These are phyloP conservation scores for Tinamus guttatus DNA, from an alignment of 2,113 vertebrate genomes.

Conservation along the genomic window DNA sequence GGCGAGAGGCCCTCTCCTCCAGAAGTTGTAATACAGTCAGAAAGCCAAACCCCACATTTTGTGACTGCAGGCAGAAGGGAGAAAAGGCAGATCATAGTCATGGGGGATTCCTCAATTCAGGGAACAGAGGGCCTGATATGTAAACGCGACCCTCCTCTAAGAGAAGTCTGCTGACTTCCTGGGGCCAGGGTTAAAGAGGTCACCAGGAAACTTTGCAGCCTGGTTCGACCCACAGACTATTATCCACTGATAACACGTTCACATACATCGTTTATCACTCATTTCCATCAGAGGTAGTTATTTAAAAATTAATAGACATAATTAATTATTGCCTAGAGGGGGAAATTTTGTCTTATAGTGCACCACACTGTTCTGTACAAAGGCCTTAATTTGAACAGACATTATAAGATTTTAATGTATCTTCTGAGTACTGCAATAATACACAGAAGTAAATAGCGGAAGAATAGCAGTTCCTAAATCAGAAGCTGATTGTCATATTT, in stretches of 20 bases:
- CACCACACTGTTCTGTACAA: not conserved
- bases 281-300: conserved; percentile 29
- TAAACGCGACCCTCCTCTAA: too few species aligned
- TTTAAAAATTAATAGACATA: conserved; percentile 30
- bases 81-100: too few species aligned
- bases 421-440: conserved; percentile 28
- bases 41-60: too few species aligned
- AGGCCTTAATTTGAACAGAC: conserved; percentile 26
- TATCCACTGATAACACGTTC: not conserved
- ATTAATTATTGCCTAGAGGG: conserved; percentile 13
- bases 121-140: too few species aligned
- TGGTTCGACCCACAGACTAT: too few species aligned
- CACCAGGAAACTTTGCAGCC: too few species aligned
- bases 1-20: too few species aligned
- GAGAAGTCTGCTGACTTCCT: too few species aligned
- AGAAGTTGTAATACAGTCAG: too few species aligned
- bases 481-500: conserved; percentile 5
- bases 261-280: conserved; percentile 22
- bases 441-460: not conserved
- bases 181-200: too few species aligned
- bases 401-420: conserved; percentile 14
- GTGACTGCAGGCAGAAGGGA: too few species aligned
- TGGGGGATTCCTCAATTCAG: too few species aligned
- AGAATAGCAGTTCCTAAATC: not conserved
- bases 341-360: not conserved